These are phyloP conservation scores for Todiramphus saurophagus DNA, from an alignment of 2,113 vertebrate species.

Conservation along the genomic window DNA sequence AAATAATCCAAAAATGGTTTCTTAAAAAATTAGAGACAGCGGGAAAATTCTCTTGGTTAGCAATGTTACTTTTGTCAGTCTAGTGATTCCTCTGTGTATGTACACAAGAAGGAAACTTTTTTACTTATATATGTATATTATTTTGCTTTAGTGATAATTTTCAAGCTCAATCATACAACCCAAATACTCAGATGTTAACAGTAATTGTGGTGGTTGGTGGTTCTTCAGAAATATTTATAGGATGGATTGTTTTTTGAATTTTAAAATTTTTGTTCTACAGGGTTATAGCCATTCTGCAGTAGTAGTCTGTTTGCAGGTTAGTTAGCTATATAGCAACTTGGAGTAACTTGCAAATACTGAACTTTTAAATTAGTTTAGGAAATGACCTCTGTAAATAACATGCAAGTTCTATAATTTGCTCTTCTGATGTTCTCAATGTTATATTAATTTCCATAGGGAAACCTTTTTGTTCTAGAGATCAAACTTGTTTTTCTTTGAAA, in stretches of 20 bases:
- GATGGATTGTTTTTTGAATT: neutral
- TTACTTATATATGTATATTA: neutral
- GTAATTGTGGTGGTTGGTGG: neutral
- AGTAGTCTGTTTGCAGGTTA: too few relatives aligned
- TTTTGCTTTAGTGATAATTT: neutral
- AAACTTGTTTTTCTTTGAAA: neutral
- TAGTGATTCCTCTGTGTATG: neutral
- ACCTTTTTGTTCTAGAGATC: neutral
- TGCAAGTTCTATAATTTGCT: neutral
- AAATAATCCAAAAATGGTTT: neutral
- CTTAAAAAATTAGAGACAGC: neutral
- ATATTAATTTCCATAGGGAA: neutral
- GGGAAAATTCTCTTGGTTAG: neutral
- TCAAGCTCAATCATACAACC: neutral
- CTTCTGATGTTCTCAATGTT: neutral
- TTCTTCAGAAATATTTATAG: neutral
- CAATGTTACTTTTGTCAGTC: neutral
- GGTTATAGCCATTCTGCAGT: too few relatives aligned
- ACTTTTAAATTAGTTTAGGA: neutral
- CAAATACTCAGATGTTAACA: neutral
- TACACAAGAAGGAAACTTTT: neutral
- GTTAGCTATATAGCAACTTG: neutral
- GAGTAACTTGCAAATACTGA: neutral
- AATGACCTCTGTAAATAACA: neutral
- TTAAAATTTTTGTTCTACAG: too few relatives aligned